Base-by-base conservation (phyloP, 2,113 vertebrate genomes). In the Morphnarchus princeps region DNA sequence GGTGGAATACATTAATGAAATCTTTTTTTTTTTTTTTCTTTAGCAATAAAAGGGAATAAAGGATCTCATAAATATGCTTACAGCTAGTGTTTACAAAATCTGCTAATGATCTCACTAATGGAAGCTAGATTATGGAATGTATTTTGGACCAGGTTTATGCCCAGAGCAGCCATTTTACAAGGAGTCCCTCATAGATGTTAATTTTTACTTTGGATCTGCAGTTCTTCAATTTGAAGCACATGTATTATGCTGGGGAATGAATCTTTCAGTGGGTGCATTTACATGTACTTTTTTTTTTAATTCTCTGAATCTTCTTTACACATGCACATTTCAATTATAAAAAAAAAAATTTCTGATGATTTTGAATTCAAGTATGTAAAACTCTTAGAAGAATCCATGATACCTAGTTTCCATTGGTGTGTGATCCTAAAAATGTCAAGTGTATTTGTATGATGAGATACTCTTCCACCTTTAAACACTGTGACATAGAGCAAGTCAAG, bases 61-160 rank as follows among this genome's bases (percentile, higher is more conserved):
- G 67, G 34, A 55, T 47, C 83, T 90, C 73, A 85, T 96, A 96
- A 97, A 96, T 82, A 97, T 52, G 69, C 62, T 94, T 94, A 87
- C 52, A 87, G 72, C 43, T 89, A 95, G 31, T 94, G 71, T 97
- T 98, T 98, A 97, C 95, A 93, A 97, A 96, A 97, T 95, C 93
- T 97, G 57, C 70, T 95, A 95, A 96, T 85, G 86, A 97, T 86
- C 67, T 86, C 72, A 63, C 78, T 89, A 84, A 94, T 85, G 40
- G 78, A 85, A 97, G 73, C 70, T 92, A 93, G 81, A 95, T 96
- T 97, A 91, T 55, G 22, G 54, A 90, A 77, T 29, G 31, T 34
- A 67, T 94, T 97, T 96, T 87, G 36, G 49, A 78, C 74, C 16
- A 71, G 57, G 49, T 32, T 96, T 87, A 82, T 94, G 58, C 45